phyloP scores from a whole-genome alignment of 2,888 invertebrate genomes.

The Sericinus montela region DNA sequence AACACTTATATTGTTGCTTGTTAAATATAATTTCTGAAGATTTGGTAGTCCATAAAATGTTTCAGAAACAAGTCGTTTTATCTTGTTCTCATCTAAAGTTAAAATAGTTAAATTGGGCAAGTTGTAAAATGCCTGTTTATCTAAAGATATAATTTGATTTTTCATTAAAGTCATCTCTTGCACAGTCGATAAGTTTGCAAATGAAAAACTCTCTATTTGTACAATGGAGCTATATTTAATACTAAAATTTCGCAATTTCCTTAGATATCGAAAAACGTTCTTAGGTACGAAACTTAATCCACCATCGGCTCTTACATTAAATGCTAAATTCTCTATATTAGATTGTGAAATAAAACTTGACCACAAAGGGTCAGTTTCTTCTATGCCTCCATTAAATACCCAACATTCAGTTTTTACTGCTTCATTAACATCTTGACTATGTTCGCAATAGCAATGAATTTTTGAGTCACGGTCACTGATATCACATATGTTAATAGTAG shows the following conservation, averaged over 20 bases:
- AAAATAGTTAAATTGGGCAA: constrained; percentile 84
- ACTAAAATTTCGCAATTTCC: constrained; percentile 82
- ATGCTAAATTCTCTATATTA: constrained; percentile 83
- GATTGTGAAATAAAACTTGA: constrained; percentile 85
- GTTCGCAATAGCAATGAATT: constrained; percentile 84
- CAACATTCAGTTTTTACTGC: constrained; percentile 88
- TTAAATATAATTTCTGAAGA: constrained; percentile 87
- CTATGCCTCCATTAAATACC: constrained; percentile 84
- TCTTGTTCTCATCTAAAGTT: constrained; percentile 86
- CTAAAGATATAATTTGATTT: constrained; percentile 83
- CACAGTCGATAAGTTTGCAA: constrained; percentile 85
- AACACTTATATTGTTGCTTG: constrained; percentile 90
- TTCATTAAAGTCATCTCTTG: constrained; percentile 84
- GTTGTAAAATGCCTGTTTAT: constrained; percentile 85
- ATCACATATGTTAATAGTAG: constrained; percentile 75
- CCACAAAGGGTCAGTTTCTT: constrained; percentile 85
- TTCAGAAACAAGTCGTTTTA: constrained; percentile 85
- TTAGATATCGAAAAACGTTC: constrained; percentile 82
- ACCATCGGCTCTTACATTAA: constrained; percentile 85
- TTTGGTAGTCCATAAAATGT: constrained; percentile 87
- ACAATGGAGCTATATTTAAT: constrained; percentile 86
- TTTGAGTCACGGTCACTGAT: constrained; percentile 76
- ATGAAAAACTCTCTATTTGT: constrained; percentile 84
- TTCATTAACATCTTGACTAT: constrained; percentile 71
- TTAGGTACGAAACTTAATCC: constrained; percentile 85